Evolutionary conservation across 2,888 invertebrate species (phyloP), one percentile per base, ranked within the genome.

Genomic region (Papilio protenor): DNA sequence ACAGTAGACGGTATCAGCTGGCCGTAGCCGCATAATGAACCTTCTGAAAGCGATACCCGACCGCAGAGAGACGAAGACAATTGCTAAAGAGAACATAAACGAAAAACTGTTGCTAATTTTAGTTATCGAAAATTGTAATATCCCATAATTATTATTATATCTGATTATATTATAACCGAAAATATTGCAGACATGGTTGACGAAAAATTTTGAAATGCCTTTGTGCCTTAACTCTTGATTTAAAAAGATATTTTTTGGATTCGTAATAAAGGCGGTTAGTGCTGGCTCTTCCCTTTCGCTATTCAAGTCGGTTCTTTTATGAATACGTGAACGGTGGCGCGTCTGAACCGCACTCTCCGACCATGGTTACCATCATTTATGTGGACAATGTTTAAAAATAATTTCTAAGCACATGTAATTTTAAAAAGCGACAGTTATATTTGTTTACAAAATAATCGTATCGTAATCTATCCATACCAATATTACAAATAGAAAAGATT

Each of bases 31-130:
- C 49, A 61, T 61, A 76, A 72, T 71, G 71, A 76, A 76, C 71
- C 61, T 71, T 76, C 49, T 76, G 72, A 76, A 73, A 77, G 2
- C 45, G 55, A 77, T 45, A 73, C 52, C 61, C 27, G 72, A 76
- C 76, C 71, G 61, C 76, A 76, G 71, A 70, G 55, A 61, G 3
- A 11, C 8, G 4, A 27, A 14, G 2, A 10, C 6, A 55, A 55
- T 6, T 10, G n/a, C 55, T 2, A 27, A 16, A 61, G 0, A 23
- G 4, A 61, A 59, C 3, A 23, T 6, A 16, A 27, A 27, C 12
- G 27, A 61, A 61, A 27, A 6, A 61, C n/a, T 57, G 21, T 14
- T 18, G 12, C 12, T 16, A 61, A 55, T 61, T 61, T 16, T 27
- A 61, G 6, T 61, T 6, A 27, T 61, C 27, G 14, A 61, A 61